Percentiles rank a stretch among this genome's conserved stretches.
Evolutionary conservation across 2,113 vertebrate species (phyloP).

Genomic region (Mustelus asterias): DNA sequence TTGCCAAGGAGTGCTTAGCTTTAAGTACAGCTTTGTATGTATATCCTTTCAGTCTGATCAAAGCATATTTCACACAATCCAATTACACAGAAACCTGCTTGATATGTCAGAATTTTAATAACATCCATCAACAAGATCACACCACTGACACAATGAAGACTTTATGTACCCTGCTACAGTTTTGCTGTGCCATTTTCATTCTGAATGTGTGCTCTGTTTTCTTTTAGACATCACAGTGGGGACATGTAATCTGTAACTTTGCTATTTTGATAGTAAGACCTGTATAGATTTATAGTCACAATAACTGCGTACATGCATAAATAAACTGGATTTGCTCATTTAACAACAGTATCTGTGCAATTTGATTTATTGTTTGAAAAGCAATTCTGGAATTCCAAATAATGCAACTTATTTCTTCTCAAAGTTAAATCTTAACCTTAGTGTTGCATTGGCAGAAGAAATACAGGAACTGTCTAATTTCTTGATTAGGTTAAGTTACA

Average conservation of each 20-base stretch:
- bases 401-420: not conserved
- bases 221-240: not conserved
- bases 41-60: not conserved
- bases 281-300: not conserved
- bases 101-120: slow-evolving; percentile 17
- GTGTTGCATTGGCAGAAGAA: not conserved
- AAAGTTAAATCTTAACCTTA: not conserved
- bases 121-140: not conserved
- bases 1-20: slow-evolving; percentile 19
- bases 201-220: not conserved
- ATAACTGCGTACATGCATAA: not conserved
- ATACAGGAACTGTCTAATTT: not conserved
- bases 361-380: not conserved
- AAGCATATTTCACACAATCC: not conserved
- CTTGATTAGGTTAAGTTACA: not conserved
- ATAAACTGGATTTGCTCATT: not conserved
- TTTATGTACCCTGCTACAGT: not conserved
- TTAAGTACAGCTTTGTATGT: not conserved
- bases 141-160: not conserved
- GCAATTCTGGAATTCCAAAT: not conserved
- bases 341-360: not conserved
- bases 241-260: not conserved
- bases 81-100: not conserved
- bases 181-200: not conserved
- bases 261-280: slow-evolving; percentile 3